phyloP scores from a whole-genome alignment of 2,113 vertebrate species.

The Tenebrosternarchus preto region DNA sequence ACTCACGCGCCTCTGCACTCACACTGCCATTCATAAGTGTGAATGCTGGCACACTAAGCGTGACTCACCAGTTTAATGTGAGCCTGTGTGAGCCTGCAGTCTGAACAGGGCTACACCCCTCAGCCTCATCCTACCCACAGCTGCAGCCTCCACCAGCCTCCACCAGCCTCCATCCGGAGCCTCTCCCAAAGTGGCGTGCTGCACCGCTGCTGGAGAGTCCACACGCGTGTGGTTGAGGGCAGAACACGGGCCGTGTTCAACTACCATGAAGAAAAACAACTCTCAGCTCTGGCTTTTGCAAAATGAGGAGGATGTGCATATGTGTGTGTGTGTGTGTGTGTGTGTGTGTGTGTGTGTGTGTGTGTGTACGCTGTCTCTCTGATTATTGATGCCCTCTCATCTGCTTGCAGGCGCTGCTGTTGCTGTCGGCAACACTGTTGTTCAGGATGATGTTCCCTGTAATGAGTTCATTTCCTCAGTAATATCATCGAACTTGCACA shows the following conservation, averaged over 20 bases:
- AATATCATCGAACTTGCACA: not conserved
- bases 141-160: slow-evolving; percentile 38
- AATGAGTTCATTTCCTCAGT: slow-evolving; percentile 30
- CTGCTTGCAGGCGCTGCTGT: slow-evolving; percentile 18
- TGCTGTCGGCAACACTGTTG: not conserved
- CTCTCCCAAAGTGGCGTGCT: slow-evolving; percentile 31
- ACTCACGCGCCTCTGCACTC: too few species aligned
- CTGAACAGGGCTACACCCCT: not conserved
- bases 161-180: slow-evolving; percentile 15
- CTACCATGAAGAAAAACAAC: slow-evolving; percentile 38
- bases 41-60: slow-evolving; percentile 25
- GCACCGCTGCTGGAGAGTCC: not conserved
- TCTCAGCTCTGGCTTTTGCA: slow-evolving; percentile 13
- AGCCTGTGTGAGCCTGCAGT: slow-evolving; percentile 39
- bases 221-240: not conserved
- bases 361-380: not conserved
- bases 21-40: slow-evolving; percentile 14
- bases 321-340: not conserved
- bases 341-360: not conserved
- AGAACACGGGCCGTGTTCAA: slow-evolving; percentile 25
- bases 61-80: slow-evolving; percentile 53
- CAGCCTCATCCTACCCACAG: slow-evolving; percentile 36
- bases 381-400: not conserved
- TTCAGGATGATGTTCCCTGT: not conserved
- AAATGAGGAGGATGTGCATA: slow-evolving; percentile 6